Evolutionary conservation across 2,113 vertebrate genomes (phyloP).

Genomic region (Daboia siamensis): DNA sequence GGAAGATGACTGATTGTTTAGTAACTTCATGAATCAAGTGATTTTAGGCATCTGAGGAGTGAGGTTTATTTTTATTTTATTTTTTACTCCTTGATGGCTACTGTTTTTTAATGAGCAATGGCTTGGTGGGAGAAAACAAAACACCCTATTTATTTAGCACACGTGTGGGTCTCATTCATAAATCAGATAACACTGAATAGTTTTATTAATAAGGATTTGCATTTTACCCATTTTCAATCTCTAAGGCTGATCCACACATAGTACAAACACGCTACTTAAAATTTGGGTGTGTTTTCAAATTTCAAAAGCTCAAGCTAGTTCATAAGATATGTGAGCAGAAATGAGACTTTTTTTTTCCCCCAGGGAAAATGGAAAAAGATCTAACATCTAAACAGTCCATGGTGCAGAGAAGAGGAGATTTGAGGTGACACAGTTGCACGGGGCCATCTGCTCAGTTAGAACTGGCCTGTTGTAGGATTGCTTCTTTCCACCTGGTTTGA

Average conservation of each 20-base stretch:
- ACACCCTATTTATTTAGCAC: slow-evolving; percentile 42
- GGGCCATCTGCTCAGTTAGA: not conserved
- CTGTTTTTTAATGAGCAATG: slow-evolving; percentile 39
- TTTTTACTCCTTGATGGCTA: slow-evolving; percentile 14
- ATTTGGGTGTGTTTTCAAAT: not conserved
- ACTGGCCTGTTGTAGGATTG: not conserved
- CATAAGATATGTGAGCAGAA: not conserved
- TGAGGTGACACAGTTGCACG: not conserved
- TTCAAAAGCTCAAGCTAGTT: not conserved
- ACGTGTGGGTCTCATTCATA: slow-evolving; percentile 41
- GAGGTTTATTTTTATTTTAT: slow-evolving; percentile 1
- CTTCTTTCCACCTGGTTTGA: not conserved
- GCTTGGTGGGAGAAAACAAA: not conserved
- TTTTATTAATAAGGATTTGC: slow-evolving; percentile 39
- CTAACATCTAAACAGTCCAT: not conserved
- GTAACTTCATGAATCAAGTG: slow-evolving; percentile 21
- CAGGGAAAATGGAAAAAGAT: not conserved
- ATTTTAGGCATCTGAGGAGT: slow-evolving; percentile 28
- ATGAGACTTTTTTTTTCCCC: not conserved
- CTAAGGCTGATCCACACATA: slow-evolving; percentile 18
- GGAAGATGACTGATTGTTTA: slow-evolving; percentile 29
- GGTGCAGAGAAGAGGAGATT: not conserved
- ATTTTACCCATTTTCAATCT: slow-evolving; percentile 38
- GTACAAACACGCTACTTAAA: not conserved
- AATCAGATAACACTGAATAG: slow-evolving; percentile 35